Conservation (phyloP, 1,140 invertebrate genomes). For the Nixonia krombeini region DNA sequence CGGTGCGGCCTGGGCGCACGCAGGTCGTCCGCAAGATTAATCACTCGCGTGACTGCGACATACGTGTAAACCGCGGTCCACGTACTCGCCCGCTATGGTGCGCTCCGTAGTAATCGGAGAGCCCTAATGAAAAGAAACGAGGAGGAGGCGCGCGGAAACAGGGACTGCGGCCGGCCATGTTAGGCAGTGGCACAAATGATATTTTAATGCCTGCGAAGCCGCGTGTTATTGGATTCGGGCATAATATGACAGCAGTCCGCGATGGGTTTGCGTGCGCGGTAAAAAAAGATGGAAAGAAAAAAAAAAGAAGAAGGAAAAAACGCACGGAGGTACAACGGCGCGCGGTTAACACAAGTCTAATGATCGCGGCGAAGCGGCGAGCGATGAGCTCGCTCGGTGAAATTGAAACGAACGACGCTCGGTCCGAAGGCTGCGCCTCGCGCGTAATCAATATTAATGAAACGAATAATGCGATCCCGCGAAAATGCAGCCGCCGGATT, state of each 20-base stretch:
- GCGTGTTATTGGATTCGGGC: slow-evolving; percentile 12
- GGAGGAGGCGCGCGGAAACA: slow-evolving; percentile 4
- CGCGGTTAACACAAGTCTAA: slow-evolving; percentile 18
- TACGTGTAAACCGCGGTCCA: slow-evolving; percentile 16
- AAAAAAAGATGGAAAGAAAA: background rate
- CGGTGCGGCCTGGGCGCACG: background rate
- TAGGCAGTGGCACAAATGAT: slow-evolving; percentile 17
- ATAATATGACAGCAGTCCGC: slow-evolving; percentile 11
- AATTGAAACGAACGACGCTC: slow-evolving; percentile 42
- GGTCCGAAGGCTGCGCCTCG: slow-evolving; percentile 6
- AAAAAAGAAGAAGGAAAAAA: too few species aligned
- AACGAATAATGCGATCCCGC: slow-evolving; percentile 33
- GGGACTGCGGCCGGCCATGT: slow-evolving; percentile 3
- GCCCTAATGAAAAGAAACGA: slow-evolving; percentile 15
- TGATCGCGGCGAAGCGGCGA: slow-evolving; percentile 12
- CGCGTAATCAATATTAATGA: slow-evolving; percentile 45
- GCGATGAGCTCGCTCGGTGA: slow-evolving; percentile 21
- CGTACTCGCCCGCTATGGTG: slow-evolving; percentile 4
- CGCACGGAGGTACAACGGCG: slow-evolving; percentile 14
- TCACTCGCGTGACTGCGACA: slow-evolving; percentile 16
- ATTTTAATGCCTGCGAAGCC: slow-evolving; percentile 17
- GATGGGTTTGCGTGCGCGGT: background rate
- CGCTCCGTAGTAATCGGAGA: background rate
- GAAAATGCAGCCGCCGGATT: slow-evolving; percentile 20
- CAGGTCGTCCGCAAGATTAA: slow-evolving; percentile 17